These are phyloP conservation scores for Lepisosteus oculatus DNA, from an alignment of 2,113 vertebrate species.

Conservation along the genomic window DNA sequence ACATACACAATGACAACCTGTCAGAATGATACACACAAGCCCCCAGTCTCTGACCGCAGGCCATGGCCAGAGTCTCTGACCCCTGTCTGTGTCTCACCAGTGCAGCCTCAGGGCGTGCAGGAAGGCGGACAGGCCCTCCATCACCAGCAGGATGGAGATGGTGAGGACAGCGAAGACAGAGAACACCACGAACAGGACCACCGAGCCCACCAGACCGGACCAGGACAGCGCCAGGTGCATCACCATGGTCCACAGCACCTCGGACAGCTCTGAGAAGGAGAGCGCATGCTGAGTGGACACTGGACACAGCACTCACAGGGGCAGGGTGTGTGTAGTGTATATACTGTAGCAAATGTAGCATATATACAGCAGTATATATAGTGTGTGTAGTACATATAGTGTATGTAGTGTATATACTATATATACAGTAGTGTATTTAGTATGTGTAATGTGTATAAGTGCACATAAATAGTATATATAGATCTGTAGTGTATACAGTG, in stretches of 20 bases:
- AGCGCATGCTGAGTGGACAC: too few species aligned
- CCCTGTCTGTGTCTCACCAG: constrained; percentile 54
- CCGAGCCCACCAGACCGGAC: constrained; percentile 54
- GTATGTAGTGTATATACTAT: neutral
- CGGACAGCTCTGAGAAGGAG: constrained; percentile 68
- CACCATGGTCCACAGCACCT: constrained; percentile 84
- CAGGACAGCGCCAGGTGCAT: constrained; percentile 53
- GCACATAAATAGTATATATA: neutral
- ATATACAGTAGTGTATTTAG: neutral
- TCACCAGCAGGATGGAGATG: constrained; percentile 74
- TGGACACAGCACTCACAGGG: too few species aligned
- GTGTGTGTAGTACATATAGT: too few species aligned
- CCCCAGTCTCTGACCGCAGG: neutral
- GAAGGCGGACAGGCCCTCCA: constrained; percentile 84
- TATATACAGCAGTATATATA: neutral
- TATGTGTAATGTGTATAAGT: neutral
- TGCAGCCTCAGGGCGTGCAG: constrained; percentile 78
- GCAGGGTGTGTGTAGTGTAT: too few species aligned
- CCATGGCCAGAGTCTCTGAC: too few species aligned
- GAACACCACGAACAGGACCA: constrained; percentile 67
- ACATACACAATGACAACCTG: neutral
- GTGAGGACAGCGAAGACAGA: constrained; percentile 71
- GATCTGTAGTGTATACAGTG: neutral
- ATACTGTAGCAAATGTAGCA: neutral
- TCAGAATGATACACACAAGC: neutral